Evolutionary conservation across 1,140 invertebrate species (phyloP), one percentile per base, ranked within the genome.

Genomic region (Carcinoscorpius rotundicauda): DNA sequence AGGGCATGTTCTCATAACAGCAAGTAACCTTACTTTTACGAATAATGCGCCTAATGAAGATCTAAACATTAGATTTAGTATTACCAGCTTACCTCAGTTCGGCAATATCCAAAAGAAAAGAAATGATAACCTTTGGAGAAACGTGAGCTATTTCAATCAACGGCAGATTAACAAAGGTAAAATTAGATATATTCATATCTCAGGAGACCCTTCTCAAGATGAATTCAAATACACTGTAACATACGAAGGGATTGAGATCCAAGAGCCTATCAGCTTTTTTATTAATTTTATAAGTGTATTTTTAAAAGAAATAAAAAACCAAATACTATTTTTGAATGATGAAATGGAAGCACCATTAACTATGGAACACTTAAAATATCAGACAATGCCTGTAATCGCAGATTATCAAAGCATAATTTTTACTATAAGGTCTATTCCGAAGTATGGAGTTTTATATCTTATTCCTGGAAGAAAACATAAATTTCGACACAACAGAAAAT

Each of bases 1-100:
- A 69, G 87, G 88, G 3, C 85, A 83, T 62, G 82, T 85, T 1
- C 76, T 87, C 3, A 82, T 97, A 64, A 84, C 83, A 1, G 80
- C 85, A 0, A 82, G 84, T 4, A 96, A 96, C 78, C 80, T 97
- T 3, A 89, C 90, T 2, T 90, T 91, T 70, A 81, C 82, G 0
- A 91, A 91, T 1, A 94, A 94, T 74, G 86, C 89, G 4, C 85
- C 87, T 58, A 86, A 90, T 68, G 83, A 83, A 29, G 29, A 29
- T 29, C 29, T 29, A 29, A 86, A 90, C 70, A 85, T 95, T 49
- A 60, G 69, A 11, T 73, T 69, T 63, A 72, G 76, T 11, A 71
- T 82, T 48, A 74, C 70, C 2, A 67, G 72, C n/a, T 64, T 66
- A 49, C 79, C 80, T 4, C 63, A 70, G 50, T 76, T 73, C 69